Percentiles rank a stretch among this genome's conserved stretches.
Evolutionary conservation across 2,113 vertebrate species (phyloP).

Genomic region (Daboia siamensis): DNA sequence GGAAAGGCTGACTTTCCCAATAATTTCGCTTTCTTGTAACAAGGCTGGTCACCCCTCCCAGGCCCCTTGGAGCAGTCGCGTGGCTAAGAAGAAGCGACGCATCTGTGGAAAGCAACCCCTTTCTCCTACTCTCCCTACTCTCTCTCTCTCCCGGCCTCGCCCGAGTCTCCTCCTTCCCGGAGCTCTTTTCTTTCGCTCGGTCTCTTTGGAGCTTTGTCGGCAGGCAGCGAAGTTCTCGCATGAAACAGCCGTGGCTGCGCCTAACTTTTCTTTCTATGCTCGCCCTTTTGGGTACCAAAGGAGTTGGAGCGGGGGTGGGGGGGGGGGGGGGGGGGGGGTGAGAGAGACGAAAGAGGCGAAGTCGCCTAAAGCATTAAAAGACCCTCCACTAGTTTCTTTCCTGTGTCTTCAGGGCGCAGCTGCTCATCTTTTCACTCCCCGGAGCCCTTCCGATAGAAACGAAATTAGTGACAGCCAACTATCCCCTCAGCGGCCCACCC

Average conservation of each 20-base stretch:
- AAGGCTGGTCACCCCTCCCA: background rate
- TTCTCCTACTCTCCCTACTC: background rate
- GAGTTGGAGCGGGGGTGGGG: no score
- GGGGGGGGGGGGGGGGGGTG: accelerated
- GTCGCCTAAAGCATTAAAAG: background rate
- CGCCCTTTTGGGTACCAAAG: background rate
- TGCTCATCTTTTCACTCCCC: background rate
- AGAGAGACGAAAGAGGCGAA: background rate
- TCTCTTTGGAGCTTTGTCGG: background rate
- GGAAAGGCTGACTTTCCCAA: background rate
- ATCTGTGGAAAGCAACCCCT: background rate
- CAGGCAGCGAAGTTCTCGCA: background rate
- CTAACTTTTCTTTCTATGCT: background rate
- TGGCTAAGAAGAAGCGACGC: background rate
- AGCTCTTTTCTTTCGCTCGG: background rate
- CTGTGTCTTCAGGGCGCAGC: background rate
- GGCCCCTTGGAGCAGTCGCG: background rate
- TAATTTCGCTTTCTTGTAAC: background rate
- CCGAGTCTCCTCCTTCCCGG: background rate
- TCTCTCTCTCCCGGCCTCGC: background rate
- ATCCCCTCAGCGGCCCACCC: background rate
- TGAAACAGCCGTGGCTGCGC: background rate
- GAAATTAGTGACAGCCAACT: background rate
- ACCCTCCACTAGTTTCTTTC: no score
- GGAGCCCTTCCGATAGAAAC: background rate